phyloP scores from a whole-genome alignment of 1,140 invertebrate species.

The Drosophila guanche region DNA sequence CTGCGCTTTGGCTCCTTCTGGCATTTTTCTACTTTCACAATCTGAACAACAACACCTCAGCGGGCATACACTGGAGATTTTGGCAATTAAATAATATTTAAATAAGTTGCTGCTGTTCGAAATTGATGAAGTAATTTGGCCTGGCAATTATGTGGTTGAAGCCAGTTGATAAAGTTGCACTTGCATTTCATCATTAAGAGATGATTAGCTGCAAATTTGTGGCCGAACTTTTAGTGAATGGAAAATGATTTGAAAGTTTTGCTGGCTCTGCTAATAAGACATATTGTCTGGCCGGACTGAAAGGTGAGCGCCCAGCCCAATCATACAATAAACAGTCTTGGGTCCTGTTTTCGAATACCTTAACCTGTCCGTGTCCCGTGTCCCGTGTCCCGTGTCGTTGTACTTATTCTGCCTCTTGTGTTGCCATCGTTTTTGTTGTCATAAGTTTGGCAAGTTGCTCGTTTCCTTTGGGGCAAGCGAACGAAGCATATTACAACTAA shows the following conservation, averaged over 20 bases:
- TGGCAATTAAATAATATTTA: too few relatives aligned
- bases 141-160: constrained; percentile 4
- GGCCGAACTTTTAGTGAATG: constrained; percentile 60
- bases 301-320: constrained; percentile 33
- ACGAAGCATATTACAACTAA: constrained; percentile 72
- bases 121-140: not conserved
- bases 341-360: constrained; percentile 5
- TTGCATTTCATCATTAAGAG: constrained; percentile 53
- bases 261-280: constrained; percentile 63
- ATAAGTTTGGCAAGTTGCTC: constrained; percentile 76
- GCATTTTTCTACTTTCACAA: not conserved
- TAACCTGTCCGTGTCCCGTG: constrained; percentile 5
- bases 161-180: constrained; percentile 51
- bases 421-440: constrained; percentile 42
- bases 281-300: constrained; percentile 58
- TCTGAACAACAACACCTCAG: not conserved
- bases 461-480: constrained; percentile 59
- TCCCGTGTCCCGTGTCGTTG: too few relatives aligned
- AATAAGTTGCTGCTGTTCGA: too few relatives aligned
- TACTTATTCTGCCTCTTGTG: not conserved
- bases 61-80: too few relatives aligned
- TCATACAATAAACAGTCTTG: constrained; percentile 25
- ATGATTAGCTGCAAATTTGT: constrained; percentile 65
- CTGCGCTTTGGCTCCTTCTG: not conserved
- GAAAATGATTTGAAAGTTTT: constrained; percentile 70